phyloP scores from a whole-genome alignment of 2,888 invertebrate species.

The Xestoiulus laeticollis region DNA sequence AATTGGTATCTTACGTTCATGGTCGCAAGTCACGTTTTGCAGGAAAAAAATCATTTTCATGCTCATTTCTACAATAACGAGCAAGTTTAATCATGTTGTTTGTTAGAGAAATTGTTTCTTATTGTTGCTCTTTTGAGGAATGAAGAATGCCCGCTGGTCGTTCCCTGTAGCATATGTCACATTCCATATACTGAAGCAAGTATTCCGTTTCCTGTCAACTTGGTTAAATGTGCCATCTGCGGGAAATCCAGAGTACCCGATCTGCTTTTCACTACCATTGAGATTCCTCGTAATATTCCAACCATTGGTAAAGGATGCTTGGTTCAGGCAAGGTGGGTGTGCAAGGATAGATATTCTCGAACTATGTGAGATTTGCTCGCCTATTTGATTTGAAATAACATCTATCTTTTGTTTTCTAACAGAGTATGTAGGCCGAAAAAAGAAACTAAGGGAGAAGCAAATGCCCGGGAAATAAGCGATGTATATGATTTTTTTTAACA shows the following conservation, averaged over 20 bases:
- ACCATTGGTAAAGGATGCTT: conserved; percentile 72
- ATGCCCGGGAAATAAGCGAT: conserved; percentile 85
- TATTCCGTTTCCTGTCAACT: conserved; percentile 77
- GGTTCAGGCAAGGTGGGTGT: conserved; percentile 64
- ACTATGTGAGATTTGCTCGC: neutral
- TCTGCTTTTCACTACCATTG: conserved; percentile 87
- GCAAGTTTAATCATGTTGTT: neutral
- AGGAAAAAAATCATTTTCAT: too few species aligned
- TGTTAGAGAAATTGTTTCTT: neutral
- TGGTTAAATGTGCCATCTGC: conserved; percentile 78
- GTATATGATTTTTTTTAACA: conserved; percentile 60
- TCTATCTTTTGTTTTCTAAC: conserved; percentile 56
- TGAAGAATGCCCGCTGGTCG: neutral
- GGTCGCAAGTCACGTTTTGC: too few species aligned
- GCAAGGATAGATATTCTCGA: neutral
- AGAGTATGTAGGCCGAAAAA: conserved; percentile 63
- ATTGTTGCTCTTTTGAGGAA: neutral
- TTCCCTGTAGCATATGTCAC: conserved; percentile 74
- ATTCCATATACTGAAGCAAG: conserved; percentile 81
- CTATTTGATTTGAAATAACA: neutral
- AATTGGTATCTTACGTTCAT: too few species aligned
- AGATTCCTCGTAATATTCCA: conserved; percentile 79
- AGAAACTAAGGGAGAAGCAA: conserved; percentile 60
- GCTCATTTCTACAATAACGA: too few species aligned
- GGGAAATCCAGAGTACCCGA: conserved; percentile 87